Evolutionary conservation across 2,797 vertebrate species (phyloP), one percentile per base, ranked within the genome.

Genomic region (Halcyon leucocephala): DNA sequence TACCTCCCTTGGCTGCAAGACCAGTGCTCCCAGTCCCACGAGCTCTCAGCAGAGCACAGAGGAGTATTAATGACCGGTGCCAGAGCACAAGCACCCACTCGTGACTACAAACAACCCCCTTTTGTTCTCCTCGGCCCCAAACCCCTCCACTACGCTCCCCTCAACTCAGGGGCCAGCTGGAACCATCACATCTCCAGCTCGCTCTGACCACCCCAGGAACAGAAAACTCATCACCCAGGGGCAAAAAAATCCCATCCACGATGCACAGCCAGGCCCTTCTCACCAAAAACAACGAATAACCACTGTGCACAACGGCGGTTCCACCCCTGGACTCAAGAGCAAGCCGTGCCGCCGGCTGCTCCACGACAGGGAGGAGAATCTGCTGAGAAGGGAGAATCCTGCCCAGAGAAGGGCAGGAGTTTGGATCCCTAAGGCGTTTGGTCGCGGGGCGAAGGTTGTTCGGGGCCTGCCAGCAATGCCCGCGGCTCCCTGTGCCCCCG

Each of bases 251-350:
- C 41, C 8, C 64, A 41, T 25, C 77, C 51, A 28, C 3, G 2
- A 31, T 4, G 12, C 17, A 39, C 5, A 44, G 42, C 55, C 12
- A 41, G 64, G 39, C 21, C 29, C n/a, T 46, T 2, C 17, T 44
- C 64, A 14, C 51, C 78, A 35, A 54, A 64, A 55, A 25, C 11
- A n/a, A 44, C 4, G 17, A 29, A 42, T 6, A 26, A 51, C 11
- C 70, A 29, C 33, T 1, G 3, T 0, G 8, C 44, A 8, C 0
- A 0, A 41, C 2, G 21, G 70, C 55, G 44, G n/a, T 57, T 29
- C 42, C 4, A 17, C 10, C 58, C 58, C 51, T 31, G 48, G 4
- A n/a, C 51, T 64, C 4, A 0, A 12, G 58, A 20, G 20, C 18
- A 20, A 51, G 64, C 42, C 1, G 0, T 4, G n/a, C 18, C 10